These are phyloP conservation scores for Miichthys miiuy DNA, from an alignment of 2,797 vertebrate genomes.

Conservation along the genomic window DNA sequence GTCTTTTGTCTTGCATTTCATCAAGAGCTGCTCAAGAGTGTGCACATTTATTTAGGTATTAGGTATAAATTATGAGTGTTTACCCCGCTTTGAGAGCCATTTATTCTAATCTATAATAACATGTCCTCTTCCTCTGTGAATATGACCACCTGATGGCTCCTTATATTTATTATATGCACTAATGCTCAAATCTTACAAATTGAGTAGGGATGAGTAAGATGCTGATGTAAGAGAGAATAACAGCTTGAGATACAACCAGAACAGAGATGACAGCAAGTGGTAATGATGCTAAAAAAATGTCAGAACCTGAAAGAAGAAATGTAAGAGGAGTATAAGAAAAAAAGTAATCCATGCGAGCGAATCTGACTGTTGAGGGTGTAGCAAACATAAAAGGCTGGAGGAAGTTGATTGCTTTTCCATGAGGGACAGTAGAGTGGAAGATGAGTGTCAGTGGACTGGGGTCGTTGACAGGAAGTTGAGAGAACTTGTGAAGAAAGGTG, in stretches of 20 bases:
- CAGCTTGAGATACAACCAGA: neutral
- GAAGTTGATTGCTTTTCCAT: slow-evolving; percentile 13
- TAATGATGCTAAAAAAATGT: neutral
- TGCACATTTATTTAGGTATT: neutral
- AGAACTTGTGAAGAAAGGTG: neutral
- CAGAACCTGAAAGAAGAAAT: neutral
- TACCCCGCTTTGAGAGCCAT: neutral
- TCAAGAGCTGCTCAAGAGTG: neutral
- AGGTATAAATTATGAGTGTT: neutral
- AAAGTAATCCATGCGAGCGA: neutral
- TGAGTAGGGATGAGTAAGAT: neutral
- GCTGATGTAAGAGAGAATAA: neutral
- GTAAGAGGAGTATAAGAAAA: neutral
- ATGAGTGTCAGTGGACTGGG: slow-evolving; percentile 3
- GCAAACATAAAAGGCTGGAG: neutral
- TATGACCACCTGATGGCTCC: neutral
- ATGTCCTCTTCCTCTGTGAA: neutral
- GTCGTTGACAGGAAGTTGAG: neutral
- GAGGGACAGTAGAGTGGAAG: slow-evolving; percentile 6
- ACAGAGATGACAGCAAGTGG: slow-evolving; percentile 8
- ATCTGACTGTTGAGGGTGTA: neutral
- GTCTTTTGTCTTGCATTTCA: neutral
- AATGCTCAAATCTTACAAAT: neutral
- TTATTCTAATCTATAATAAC: neutral
- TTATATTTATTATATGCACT: neutral